phyloP scores from a whole-genome alignment of 2,888 invertebrate genomes.

The Nymphalis c-album region DNA sequence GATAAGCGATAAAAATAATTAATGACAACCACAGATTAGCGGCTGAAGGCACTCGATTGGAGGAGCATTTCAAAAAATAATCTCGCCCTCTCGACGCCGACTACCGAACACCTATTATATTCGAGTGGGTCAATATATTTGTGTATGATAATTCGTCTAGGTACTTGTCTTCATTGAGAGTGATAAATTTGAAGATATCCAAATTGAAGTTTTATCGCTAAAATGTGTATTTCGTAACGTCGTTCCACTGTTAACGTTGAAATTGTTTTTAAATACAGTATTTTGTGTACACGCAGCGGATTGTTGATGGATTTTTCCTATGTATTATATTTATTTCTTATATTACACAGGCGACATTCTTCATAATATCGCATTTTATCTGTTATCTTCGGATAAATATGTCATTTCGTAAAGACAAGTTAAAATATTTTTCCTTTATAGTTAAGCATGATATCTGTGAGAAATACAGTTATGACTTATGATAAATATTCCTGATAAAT shows the following conservation, averaged over 20 bases:
- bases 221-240: not conserved
- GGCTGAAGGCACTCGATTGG: conserved; percentile 73
- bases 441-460: conserved; percentile 27
- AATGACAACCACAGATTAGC: conserved; percentile 78
- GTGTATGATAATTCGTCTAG: conserved; percentile 59
- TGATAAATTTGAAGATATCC: conserved; percentile 39
- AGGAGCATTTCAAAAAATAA: conserved; percentile 80
- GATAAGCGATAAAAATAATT: conserved; percentile 82
- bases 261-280: not conserved
- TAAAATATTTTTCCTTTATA: conserved; percentile 29
- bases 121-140: conserved; percentile 77
- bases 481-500: conserved; percentile 10
- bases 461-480: conserved; percentile 4
- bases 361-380: conserved; percentile 48
- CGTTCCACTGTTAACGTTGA: not conserved
- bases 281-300: not conserved
- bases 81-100: conserved; percentile 73
- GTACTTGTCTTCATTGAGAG: conserved; percentile 37
- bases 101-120: conserved; percentile 73
- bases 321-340: not conserved
- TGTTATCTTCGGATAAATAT: conserved; percentile 51
- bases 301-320: conserved; percentile 9
- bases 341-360: conserved; percentile 1
- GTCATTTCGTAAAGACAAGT: conserved; percentile 38
- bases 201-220: conserved; percentile 30